Evolutionary conservation across 2,113 vertebrate genomes (phyloP).

Genomic region (Cacatua alba): DNA sequence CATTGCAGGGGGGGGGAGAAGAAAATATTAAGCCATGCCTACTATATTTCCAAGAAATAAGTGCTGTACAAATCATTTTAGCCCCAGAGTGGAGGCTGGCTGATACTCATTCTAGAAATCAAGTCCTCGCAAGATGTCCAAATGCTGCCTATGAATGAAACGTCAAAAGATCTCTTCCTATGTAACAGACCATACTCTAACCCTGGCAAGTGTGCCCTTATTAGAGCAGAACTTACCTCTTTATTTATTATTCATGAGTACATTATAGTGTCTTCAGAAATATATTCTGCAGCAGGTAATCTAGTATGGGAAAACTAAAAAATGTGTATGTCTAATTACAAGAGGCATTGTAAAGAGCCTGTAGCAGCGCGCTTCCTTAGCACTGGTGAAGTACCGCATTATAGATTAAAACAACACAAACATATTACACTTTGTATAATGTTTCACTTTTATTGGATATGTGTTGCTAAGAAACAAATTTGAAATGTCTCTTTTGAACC

Average conservation of each 20-base stretch:
- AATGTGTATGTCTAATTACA: not conserved
- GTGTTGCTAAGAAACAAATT: slow-evolving; percentile 69
- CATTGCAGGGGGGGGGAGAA: not conserved
- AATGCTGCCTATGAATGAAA: not conserved
- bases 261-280: not conserved
- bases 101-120: not conserved
- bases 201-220: not conserved
- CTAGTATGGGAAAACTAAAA: not conserved
- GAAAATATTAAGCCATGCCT: not conserved
- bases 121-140: not conserved
- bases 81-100: not conserved
- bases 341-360: not conserved
- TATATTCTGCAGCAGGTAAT: slow-evolving; percentile 6
- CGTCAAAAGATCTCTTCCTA: not conserved
- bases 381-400: not conserved
- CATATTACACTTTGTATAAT: not conserved
- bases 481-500: slow-evolving; percentile 50
- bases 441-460: slow-evolving; percentile 20
- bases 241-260: slow-evolving; percentile 34
- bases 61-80: not conserved
- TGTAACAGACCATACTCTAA: not conserved
- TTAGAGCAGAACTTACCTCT: slow-evolving; percentile 13
- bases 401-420: slow-evolving; percentile 26
- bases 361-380: not conserved
- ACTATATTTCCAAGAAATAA: not conserved